These are phyloP conservation scores for Parotia lawesii DNA, from an alignment of 2,113 vertebrate species.

Conservation along the genomic window DNA sequence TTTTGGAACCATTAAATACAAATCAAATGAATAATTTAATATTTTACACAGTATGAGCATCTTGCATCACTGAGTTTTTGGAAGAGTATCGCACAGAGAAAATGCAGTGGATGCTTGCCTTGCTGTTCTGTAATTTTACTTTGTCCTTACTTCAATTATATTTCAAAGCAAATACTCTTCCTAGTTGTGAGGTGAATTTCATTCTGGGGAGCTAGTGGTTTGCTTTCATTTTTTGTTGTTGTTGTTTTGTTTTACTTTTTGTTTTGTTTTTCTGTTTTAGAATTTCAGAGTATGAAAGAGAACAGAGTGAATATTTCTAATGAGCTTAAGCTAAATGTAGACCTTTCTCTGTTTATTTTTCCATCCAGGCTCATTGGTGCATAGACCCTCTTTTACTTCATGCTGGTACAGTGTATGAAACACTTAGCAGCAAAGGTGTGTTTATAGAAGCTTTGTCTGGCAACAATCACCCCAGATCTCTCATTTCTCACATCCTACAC, in stretches of 20 bases:
- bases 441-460: neutral
- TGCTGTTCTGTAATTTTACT: conserved; percentile 47
- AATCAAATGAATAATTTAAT: conserved; percentile 62
- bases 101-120: conserved; percentile 37
- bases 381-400: neutral
- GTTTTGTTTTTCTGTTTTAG: neutral
- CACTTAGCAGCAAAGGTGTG: neutral
- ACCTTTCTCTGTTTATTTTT: neutral
- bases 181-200: neutral
- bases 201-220: neutral
- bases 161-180: neutral
- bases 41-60: conserved; percentile 28
- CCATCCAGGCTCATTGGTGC: neutral
- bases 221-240: neutral
- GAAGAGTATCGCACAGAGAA: conserved; percentile 13
- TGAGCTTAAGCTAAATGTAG: neutral
- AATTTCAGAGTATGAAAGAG: neutral
- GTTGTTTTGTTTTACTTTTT: no score
- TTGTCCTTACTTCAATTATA: conserved; percentile 10
- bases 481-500: neutral
- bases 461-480: neutral
- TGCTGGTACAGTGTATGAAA: neutral
- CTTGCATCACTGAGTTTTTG: conserved; percentile 57
- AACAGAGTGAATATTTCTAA: neutral
- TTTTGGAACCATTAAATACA: conserved; percentile 45